Conservation (phyloP, 2,113 vertebrate genomes). For the Copsychus sechellarum region DNA sequence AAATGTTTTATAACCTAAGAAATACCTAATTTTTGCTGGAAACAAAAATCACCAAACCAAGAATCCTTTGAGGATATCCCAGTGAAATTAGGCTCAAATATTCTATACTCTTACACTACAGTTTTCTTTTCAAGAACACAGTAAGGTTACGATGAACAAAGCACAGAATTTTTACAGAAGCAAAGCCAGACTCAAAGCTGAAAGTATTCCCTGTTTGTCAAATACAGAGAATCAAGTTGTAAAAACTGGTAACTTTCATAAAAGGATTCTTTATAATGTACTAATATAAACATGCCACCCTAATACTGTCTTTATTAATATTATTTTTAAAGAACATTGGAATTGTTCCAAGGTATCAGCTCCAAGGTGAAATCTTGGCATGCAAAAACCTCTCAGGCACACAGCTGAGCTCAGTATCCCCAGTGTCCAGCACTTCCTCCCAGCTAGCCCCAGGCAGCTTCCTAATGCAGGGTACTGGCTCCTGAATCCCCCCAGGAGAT, state of each 20-base stretch:
- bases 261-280: not conserved
- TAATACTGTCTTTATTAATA: not conserved
- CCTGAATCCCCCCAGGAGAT: not conserved
- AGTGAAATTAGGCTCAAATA: not conserved
- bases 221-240: not conserved
- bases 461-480: not conserved
- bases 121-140: not conserved
- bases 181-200: not conserved
- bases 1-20: not conserved
- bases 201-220: not conserved
- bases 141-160: not conserved
- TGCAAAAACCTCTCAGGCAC: not conserved
- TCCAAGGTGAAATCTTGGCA: not conserved
- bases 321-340: not conserved
- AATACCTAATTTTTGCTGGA: not conserved
- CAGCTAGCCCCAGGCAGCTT: not conserved
- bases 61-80: not conserved
- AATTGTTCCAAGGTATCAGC: not conserved
- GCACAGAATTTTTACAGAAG: not conserved
- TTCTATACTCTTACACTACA: not conserved
- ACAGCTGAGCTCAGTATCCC: not conserved
- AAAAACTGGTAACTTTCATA: not conserved
- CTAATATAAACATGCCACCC: not conserved
- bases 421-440: not conserved
- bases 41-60: not conserved